Conservation (phyloP, 2,888 invertebrate genomes). For the Cremastinae sp. region DNA sequence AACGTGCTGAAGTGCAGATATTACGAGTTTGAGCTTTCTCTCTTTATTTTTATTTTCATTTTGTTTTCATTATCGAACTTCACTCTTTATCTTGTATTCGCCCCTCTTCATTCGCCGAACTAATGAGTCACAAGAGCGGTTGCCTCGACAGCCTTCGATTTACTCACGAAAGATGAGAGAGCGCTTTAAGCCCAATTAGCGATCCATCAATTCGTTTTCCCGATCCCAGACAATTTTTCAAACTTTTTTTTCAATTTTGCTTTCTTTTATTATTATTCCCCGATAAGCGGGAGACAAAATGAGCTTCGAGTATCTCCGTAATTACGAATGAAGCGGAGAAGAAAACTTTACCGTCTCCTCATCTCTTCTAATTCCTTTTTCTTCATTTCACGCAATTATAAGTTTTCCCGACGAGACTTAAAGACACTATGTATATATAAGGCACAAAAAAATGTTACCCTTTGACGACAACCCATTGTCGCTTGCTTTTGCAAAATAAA, state of each 20-base stretch:
- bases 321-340: not conserved
- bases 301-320: not conserved
- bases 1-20: conserved; percentile 23
- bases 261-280: conserved; percentile 16
- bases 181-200: conserved; percentile 52
- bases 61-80: not conserved
- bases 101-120: conserved; percentile 24
- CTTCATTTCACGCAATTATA: conserved; percentile 2
- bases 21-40: not conserved
- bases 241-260: too few species aligned
- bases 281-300: conserved; percentile 30
- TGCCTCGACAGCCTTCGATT: not conserved
- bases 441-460: too few species aligned
- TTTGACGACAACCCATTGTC: too few species aligned
- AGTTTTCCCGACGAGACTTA: not conserved
- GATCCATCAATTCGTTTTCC: conserved; percentile 40
- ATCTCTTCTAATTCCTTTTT: not conserved
- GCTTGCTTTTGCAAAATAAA: too few species aligned
- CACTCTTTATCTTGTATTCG: not conserved
- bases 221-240: conserved; percentile 13
- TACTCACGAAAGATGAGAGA: conserved; percentile 10
- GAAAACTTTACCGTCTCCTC: conserved; percentile 2
- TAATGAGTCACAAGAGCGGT: conserved; percentile 38
- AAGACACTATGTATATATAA: too few species aligned
- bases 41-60: conserved; percentile 2